Base-by-base conservation (phyloP, 2,113 vertebrate species). In the Sylvilagus bachmani region DNA sequence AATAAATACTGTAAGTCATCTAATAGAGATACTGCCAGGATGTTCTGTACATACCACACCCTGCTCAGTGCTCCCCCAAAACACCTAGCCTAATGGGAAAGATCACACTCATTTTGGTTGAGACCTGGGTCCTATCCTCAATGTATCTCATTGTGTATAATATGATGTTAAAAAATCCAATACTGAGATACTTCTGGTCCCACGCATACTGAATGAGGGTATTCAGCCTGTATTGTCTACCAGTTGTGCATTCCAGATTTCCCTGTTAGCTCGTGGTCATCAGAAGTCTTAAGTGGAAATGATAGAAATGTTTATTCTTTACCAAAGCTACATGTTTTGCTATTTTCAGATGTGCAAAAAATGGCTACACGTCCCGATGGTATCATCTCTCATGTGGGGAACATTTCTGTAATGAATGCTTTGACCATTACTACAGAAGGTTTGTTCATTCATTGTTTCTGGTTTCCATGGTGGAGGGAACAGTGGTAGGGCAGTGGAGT, bases 321-420 rank as follows among this genome's bases (percentile, higher is more conserved):
- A 82, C n/a, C 36, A 81, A 89, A 87, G 29, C 58, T 97, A 11
- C 81, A 0, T 94, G 55, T 80, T 97, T 97, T 95, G 36, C 55
- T 75, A 0, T 94, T 96, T 96, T 97, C 98, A 99, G 99, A 94
- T 99, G 99, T 96, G 99, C 99, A 73, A 99, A 99, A 97, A 99
- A 99, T 66, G 99, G 99, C 21, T 99, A 99, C 93, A 99, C 99
- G 0, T 99, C 99, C 2, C 99, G 99, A 89, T 99, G 99, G 99
- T 99, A 99, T 97, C 99, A 99, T 80, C 98, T 99, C 38, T 99
- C 99, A 75, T 99, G 99, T 81, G 99, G 99, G 27, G 99, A 99
- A 78, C 99, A 99, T 98, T 99, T 99, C 97, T 99, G 99, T 97
- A 99, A 99, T 51, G 99, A 99, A 96, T 99, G 99, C 94, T 99